Evolutionary conservation across 92 coral and sea anemone species (phyloP).

Genomic region (Palythoa grandis): DNA sequence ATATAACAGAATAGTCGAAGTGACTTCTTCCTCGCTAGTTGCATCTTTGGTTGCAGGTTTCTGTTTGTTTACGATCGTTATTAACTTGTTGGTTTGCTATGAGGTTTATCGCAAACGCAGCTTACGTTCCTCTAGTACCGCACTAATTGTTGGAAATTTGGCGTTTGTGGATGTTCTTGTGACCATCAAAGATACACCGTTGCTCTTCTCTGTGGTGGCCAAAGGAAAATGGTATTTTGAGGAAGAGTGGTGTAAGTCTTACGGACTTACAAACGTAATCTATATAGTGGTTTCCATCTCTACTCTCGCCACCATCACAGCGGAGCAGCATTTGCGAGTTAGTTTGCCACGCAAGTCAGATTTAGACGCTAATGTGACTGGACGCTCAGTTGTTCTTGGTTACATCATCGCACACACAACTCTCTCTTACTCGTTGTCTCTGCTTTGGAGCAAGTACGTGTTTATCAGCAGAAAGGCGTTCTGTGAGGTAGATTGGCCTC

Average conservation of each 20-base stretch:
- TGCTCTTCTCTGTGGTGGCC: conserved; percentile 77
- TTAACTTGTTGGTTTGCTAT: conserved; percentile 86
- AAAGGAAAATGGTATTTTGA: conserved; percentile 96
- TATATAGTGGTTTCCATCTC: conserved; percentile 97
- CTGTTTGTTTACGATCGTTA: conserved; percentile 84
- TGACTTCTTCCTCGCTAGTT: conserved; percentile 83
- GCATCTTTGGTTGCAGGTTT: conserved; percentile 78
- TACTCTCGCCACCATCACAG: conserved; percentile 91
- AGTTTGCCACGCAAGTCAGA: conserved; percentile 52
- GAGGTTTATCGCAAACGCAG: conserved; percentile 90
- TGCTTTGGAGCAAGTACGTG: conserved; percentile 97
- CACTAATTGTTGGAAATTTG: conserved; percentile 93
- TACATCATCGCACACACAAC: conserved; percentile 98
- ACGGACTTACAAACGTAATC: conserved; percentile 95
- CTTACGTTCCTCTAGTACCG: conserved; percentile 90
- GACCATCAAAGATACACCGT: conserved; percentile 92
- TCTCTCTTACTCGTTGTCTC: conserved; percentile 88
- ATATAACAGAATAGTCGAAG: conserved; percentile 62
- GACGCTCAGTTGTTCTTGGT: conserved; percentile 79
- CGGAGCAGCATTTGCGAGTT: conserved; percentile 82
- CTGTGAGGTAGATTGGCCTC: conserved; percentile 95
- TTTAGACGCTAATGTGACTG: conserved; percentile 38
- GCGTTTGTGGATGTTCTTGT: conserved; percentile 96
- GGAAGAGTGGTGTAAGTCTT: conserved; percentile 96
- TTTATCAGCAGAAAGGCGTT: conserved; percentile 97